Conservation (phyloP, 2,797 vertebrate genomes). For the Balearica regulorum region DNA sequence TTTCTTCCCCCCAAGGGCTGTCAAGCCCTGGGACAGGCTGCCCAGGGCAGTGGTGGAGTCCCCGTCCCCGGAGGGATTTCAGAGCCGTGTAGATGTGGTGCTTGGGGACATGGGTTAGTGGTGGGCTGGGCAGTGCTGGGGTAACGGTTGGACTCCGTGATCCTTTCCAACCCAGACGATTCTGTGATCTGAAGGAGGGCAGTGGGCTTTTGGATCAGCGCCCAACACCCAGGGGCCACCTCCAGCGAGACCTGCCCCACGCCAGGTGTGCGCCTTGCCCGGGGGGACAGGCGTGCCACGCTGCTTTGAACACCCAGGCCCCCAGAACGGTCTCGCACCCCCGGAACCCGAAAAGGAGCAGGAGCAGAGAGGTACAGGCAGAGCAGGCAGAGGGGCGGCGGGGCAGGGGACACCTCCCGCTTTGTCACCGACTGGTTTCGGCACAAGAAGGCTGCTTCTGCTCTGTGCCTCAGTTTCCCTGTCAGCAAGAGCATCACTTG, state of each 20-base stretch:
- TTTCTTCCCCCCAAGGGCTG: too few relatives aligned
- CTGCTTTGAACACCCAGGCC: not conserved
- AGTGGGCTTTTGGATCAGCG: not conserved
- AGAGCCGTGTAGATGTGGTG: not conserved
- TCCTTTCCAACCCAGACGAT: not conserved
- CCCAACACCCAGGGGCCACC: not conserved
- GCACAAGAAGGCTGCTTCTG: too few relatives aligned
- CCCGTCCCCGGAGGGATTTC: not conserved
- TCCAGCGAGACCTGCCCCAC: not conserved
- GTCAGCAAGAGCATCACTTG: not conserved
- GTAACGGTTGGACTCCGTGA: rapidly evolving
- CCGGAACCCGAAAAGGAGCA: not conserved
- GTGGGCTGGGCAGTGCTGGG: not conserved
- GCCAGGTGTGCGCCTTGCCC: not conserved
- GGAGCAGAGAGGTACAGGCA: too few relatives aligned
- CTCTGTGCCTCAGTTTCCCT: not conserved
- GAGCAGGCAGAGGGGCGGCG: too few relatives aligned
- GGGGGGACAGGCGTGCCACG: rapidly evolving
- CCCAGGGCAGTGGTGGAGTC: not conserved
- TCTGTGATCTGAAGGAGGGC: not conserved
- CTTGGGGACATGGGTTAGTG: not conserved
- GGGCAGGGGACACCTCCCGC: not conserved
- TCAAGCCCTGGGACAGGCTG: not conserved
- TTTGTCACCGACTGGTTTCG: not conserved
- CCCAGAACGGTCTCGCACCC: not conserved